Evolutionary conservation across 2,888 invertebrate genomes (phyloP).

Genomic region (Sinodicranocentrus sp.): DNA sequence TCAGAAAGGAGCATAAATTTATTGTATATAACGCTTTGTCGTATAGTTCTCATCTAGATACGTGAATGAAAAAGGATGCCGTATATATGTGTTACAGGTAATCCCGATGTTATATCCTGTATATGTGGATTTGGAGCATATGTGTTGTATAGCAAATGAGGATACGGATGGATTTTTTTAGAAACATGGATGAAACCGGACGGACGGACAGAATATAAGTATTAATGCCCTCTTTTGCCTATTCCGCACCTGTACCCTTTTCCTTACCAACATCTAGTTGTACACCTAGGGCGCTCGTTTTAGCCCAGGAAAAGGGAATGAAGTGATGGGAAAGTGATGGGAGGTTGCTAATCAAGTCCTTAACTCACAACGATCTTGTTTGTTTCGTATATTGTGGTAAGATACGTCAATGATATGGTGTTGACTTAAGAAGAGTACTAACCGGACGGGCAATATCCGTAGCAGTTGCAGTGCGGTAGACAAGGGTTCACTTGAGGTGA

Average conservation of each 20-base stretch:
- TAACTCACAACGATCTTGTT: conserved; percentile 23
- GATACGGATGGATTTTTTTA: conserved; percentile 40
- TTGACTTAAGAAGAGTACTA: background rate
- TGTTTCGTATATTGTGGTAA: background rate
- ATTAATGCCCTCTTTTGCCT: background rate
- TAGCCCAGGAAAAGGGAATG: conserved; percentile 19
- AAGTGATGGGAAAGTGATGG: conserved; percentile 23
- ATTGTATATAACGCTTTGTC: no score
- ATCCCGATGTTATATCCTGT: background rate
- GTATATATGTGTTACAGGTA: background rate
- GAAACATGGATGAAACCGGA: conserved; percentile 44
- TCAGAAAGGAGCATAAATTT: no score
- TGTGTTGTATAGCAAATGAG: background rate
- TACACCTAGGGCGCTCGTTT: conserved; percentile 63
- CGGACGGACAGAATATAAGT: conserved; percentile 34
- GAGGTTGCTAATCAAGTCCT: conserved; percentile 52
- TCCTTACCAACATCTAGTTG: conserved; percentile 20
- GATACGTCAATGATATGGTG: background rate
- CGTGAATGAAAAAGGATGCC: background rate
- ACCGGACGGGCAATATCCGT: background rate
- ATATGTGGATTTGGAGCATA: no score
- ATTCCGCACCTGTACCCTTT: conserved; percentile 61
- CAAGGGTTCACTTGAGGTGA: background rate
- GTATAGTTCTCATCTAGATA: no score
- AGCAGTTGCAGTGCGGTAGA: conserved; percentile 10